Evolutionary conservation across 2,888 invertebrate genomes (phyloP), one percentile per base, ranked within the genome.

Genomic region (Eupithecia pulchellata): DNA sequence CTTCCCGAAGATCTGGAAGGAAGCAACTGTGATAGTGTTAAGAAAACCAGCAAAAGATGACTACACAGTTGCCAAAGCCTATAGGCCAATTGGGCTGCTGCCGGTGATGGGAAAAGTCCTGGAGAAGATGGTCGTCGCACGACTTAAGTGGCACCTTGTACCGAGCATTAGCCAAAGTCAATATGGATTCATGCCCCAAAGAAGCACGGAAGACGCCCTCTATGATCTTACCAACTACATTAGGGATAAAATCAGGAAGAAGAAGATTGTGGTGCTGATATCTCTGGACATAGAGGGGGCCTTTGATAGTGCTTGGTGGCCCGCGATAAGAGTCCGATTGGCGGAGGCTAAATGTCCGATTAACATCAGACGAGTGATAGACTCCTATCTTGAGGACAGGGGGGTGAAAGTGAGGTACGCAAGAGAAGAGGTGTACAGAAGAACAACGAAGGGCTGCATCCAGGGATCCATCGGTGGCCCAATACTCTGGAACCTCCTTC

Each of bases 61-160:
- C n/a, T 67, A 61, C 11, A 55, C 75, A 2, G 57, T 20, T 20
- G 76, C 78, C 11, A 80, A 78, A 55, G 70, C 77, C 0, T 77
- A 77, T n/a, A 64, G 78, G 39, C 79, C 78, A 0, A 79, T 81
- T 8, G 79, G 79, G 0, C 66, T 79, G 0, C 69, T 81, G 55
- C 73, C 78, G 0, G 71, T 80, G 0, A 55, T 81, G 4, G 77
- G 75, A 6, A 73, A 77, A 47, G 62, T 77, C 0, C 29, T 73
- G 2, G 63, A 68, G 14, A 68, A 68, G 14, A 57, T n/a, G n/a
- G n/a, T n/a, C n/a, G n/a, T n/a, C n/a, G n/a, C n/a, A n/a, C n/a
- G n/a, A n/a, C n/a, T n/a, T n/a, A n/a, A n/a, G n/a, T n/a, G n/a
- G n/a, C n/a, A n/a, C n/a, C n/a, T n/a, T n/a, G n/a, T n/a, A n/a